phyloP scores from a whole-genome alignment of 1,140 invertebrate species.

The Leptopilina boulardi region DNA sequence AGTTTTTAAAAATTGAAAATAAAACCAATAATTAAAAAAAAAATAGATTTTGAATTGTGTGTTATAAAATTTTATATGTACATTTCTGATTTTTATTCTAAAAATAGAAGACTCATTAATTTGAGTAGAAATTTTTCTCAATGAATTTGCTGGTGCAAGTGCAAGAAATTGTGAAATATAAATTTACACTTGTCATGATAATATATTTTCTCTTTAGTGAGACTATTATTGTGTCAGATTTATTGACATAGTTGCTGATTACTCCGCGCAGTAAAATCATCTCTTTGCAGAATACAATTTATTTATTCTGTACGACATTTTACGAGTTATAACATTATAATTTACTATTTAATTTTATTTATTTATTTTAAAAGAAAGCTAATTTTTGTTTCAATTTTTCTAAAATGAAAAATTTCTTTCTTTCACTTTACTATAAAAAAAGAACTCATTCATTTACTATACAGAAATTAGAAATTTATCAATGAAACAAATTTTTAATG shows the following conservation, averaged over 20 bases:
- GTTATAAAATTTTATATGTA: background rate
- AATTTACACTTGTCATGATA: background rate
- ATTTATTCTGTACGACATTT: slow-evolving; percentile 30
- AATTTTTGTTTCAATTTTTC: no score
- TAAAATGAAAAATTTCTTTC: no score
- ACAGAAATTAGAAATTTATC: background rate
- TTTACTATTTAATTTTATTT: no score
- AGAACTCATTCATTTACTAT: background rate
- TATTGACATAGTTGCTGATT: slow-evolving; percentile 15
- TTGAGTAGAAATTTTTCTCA: background rate
- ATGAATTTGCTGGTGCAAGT: background rate
- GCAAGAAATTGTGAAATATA: slow-evolving; percentile 18
- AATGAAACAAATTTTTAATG: background rate
- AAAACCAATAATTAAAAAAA: no score
- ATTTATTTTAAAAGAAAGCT: no score
- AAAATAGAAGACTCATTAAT: background rate
- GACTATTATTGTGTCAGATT: slow-evolving; percentile 14
- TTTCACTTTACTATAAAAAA: no score
- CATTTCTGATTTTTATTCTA: background rate
- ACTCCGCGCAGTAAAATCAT: slow-evolving; percentile 9
- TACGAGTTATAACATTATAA: no score
- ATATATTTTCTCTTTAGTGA: slow-evolving; percentile 10
- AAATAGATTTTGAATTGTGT: no score
- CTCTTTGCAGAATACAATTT: slow-evolving; percentile 12
- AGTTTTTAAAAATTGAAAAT: no score